Base-by-base conservation (phyloP, 1,140 invertebrate species). In the Aradophagus sp. region DNA sequence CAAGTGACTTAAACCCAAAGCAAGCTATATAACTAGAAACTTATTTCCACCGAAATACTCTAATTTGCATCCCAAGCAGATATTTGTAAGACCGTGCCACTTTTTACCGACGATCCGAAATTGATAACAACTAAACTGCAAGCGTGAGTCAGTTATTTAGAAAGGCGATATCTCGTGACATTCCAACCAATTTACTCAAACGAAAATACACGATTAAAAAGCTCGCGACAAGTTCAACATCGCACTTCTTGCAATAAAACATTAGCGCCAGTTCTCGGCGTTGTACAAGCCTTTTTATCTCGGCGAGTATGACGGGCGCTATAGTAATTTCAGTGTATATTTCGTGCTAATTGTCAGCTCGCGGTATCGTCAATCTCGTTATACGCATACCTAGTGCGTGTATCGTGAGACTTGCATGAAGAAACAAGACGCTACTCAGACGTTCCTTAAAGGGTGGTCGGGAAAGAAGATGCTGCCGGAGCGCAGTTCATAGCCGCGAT, bases 281-380 rank as follows among this genome's bases (percentile, higher is more conserved):
- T n/a, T n/a, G n/a, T n/a, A n/a, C n/a, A n/a, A 19, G 19, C 52
- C 52, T 52, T 59, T 52, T 59, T 29, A n/a, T n/a, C n/a, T n/a
- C 0, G 5, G 0, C 12, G 1, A 10, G 39, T 62, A 42, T 50
- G 56, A 62, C 47, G 45, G 6, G 56, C 15, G 15, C 35, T 58
- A 58, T 45, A 52, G 53, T 34, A 56, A 61, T 61, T 66, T 55
- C 19, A 48, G 27, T 55, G 71, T 72, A 77, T 78, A 79, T 77
- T 76, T 75, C 65, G 73, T 44, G 59, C 77, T 83, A 82, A 83
- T 84, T 81, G 80, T 80, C 78, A 80, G 77, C 75, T 66, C 53
- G 66, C 66, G 68, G 77, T 80, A 82, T 84, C 80, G 71, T 71
- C 66, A 63, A 82, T 78, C 78, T 83, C 80, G 81, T 81, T 80